Conservation (phyloP, 2,888 invertebrate genomes). For the Drosophila tanythrix region DNA sequence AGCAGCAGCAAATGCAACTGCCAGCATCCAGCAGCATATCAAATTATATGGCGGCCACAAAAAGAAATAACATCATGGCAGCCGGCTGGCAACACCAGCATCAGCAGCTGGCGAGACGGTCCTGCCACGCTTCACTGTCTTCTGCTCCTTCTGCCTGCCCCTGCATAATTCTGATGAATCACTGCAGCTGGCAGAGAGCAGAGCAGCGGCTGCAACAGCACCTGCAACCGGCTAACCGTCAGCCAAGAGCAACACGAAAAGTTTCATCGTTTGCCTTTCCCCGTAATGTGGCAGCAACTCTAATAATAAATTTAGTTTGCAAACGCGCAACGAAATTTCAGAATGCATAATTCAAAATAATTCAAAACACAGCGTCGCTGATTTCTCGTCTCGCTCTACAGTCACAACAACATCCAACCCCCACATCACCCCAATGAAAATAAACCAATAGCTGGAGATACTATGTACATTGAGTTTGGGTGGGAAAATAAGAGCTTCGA, state of each 20-base stretch:
- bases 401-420: slow-evolving; percentile 3
- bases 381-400: slow-evolving; percentile 38
- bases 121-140: slow-evolving; percentile 29
- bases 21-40: slow-evolving; percentile 70
- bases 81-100: slow-evolving; percentile 11
- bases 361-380: slow-evolving; percentile 66
- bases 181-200: slow-evolving; percentile 59
- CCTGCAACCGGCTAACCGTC: slow-evolving; percentile 41
- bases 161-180: slow-evolving; percentile 78
- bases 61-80: slow-evolving; percentile 60
- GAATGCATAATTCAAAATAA: slow-evolving; percentile 80
- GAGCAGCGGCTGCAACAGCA: slow-evolving; percentile 29
- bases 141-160: slow-evolving; percentile 5
- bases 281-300: slow-evolving; percentile 80
- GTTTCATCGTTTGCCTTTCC: slow-evolving; percentile 60
- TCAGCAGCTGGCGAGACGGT: slow-evolving; percentile 25
- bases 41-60: slow-evolving; percentile 78
- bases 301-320: slow-evolving; percentile 82
- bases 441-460: slow-evolving; percentile 12
- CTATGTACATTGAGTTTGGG: neutral
- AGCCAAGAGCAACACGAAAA: slow-evolving; percentile 39
- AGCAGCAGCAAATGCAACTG: slow-evolving; percentile 73
- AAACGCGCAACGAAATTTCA: slow-evolving; percentile 69
- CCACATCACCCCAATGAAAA: neutral
- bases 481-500: slow-evolving; percentile 14